Conservation (phyloP, 2,797 vertebrate species). For the Eulemur mongoz region DNA sequence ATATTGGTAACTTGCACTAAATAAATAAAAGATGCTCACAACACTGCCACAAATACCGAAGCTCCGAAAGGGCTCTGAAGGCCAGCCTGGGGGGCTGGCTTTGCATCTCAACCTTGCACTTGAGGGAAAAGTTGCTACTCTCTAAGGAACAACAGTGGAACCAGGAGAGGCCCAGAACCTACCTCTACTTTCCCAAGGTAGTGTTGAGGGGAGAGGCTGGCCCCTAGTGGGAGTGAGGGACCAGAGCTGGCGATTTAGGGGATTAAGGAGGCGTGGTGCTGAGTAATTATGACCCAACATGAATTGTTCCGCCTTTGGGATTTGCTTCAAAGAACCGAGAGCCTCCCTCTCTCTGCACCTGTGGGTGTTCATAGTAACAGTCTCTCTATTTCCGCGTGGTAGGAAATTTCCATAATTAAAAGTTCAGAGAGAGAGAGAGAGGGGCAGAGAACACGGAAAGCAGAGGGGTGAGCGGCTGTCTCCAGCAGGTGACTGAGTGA, state of each 20-base stretch:
- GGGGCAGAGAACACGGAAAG: neutral
- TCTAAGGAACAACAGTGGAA: neutral
- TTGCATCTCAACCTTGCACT: neutral
- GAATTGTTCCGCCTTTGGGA: neutral
- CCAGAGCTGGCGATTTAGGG: neutral
- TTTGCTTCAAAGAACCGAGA: neutral
- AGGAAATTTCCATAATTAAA: constrained; percentile 22
- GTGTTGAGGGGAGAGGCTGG: neutral
- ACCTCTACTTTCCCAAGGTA: neutral
- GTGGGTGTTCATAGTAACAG: neutral
- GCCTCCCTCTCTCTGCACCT: neutral
- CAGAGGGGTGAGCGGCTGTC: neutral
- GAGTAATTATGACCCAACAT: neutral
- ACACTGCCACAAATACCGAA: neutral
- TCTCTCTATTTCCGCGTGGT: neutral
- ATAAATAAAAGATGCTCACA: neutral
- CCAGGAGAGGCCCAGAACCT: neutral
- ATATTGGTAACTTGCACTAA: neutral
- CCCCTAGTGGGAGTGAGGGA: neutral
- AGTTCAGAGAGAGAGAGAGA: neutral
- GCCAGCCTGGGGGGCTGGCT: neutral
- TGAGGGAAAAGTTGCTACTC: neutral
- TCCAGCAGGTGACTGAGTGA: neutral
- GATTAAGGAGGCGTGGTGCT: neutral
- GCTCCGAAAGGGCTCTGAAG: neutral